These are phyloP conservation scores for Rugalucina vietnamica DNA, from an alignment of 2,888 invertebrate species.

Conservation along the genomic window DNA sequence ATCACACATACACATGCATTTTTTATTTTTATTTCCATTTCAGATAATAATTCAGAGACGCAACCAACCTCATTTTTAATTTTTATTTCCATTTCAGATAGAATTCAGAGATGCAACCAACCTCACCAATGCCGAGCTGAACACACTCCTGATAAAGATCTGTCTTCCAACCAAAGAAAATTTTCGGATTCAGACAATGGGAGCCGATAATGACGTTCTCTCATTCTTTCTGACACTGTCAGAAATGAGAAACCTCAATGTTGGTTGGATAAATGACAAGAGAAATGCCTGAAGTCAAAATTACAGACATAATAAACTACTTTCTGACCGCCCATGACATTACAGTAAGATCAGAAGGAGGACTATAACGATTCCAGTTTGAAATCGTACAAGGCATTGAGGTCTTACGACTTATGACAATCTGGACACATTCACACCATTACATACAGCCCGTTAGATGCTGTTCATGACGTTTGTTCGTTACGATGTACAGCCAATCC, in stretches of 20 bases:
- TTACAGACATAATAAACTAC: constrained; percentile 2
- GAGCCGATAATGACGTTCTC: background rate
- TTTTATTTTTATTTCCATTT: too few relatives aligned
- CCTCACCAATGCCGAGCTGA: background rate
- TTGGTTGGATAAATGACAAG: constrained; percentile 16
- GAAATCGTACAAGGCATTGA: background rate
- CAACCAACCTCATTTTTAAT: too few relatives aligned
- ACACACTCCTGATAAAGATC: background rate
- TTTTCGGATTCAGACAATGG: background rate
- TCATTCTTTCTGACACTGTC: background rate
- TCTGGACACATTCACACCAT: background rate
- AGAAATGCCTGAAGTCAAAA: background rate
- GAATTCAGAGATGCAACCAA: background rate
- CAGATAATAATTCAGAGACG: too few relatives aligned
- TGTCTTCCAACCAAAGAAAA: background rate
- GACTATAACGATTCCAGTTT: background rate
- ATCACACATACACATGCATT: too few relatives aligned
- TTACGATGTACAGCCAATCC: background rate
- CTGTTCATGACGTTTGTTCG: background rate
- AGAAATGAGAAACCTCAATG: background rate
- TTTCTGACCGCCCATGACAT: constrained; percentile 1
- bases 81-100: too few relatives aligned
- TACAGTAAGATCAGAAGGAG: background rate
- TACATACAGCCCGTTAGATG: background rate
- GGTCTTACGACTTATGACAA: background rate